Base-by-base conservation (phyloP, 2,888 invertebrate species). In the Lacanobia wlatinum region DNA sequence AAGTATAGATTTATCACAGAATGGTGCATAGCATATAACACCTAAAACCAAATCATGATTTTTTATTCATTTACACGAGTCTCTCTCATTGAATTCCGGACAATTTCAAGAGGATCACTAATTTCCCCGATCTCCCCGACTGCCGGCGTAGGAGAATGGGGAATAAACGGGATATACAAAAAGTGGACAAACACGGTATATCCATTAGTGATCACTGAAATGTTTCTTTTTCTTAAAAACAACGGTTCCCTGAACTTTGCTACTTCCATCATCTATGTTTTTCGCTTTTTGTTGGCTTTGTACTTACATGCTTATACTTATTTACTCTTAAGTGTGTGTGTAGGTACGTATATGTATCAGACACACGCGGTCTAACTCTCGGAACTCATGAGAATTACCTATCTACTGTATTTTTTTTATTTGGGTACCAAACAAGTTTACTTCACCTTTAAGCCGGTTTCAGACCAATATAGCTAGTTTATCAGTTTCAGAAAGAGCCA, bases 191-290 rank as follows among this genome's bases (percentile, higher is more conserved):
- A 82, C 83, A 82, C 68, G 73, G 55, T 59, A 76, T 70, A 61
- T 80, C 83, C 82, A 83, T 82, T 83, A 82, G 77, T 70, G 70
- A 64, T 73, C 61, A 66, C 40, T 69, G 58, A 55, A 73, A 62
- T 59, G 61, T 62, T 64, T 28, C 16, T 72, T 76, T 82, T 76
- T 72, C 43, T 60, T 53, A 43, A 70, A 66, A 73, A 80, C 50
- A 61, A 56, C 28, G 28, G 12, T 23, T 28, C 28, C 28, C 34
- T 58, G 65, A 21, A 50, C 58, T 70, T 80, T 58, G n/a, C 23
- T 50, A 7, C 52, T 56, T 56, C 9, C 28, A 72, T 55, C 28
- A 72, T 55, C 58, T 43, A 50, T 58, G 12, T 61, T 56, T 66
- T 59, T 48, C 34, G 14, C n/a, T 55, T 64, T 58, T 55, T 10